Evolutionary conservation across 2,888 invertebrate genomes (phyloP), one percentile per base, ranked within the genome.

Genomic region (Andrena bicolor): DNA sequence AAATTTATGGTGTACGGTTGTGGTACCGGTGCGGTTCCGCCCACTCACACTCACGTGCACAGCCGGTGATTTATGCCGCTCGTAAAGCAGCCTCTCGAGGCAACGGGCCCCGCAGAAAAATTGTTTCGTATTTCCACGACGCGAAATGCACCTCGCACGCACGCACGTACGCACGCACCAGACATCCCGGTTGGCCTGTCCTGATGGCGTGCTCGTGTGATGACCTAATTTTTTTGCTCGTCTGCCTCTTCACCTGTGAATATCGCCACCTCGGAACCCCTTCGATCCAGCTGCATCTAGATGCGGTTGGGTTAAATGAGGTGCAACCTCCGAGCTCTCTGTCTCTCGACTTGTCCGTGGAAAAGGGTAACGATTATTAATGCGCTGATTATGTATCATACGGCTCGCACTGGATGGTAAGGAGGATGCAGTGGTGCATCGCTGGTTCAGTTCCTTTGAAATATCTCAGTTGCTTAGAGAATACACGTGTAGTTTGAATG

Each of bases 11-110:
- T 84, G 84, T 82, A 86, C 84, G 80, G 83, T 86, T 84, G 82
- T 83, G 86, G 88, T 90, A 88, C 85, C 86, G 41, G 79, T 79
- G 82, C 73, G 84, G 80, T 87, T 84, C 90, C 91, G 90, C 91
- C 91, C 87, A 91, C 91, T 91, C 91, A 90, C 90, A 91, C 91
- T 90, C 86, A 80, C 84, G 86, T 83, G 88, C 89, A 84, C 77
- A 65, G 68, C 66, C 64, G 41, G 82, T 90, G 90, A 91, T 91
- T 91, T 90, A 91, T 90, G 87, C 60, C 65, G 76, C 86, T 89
- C 88, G 82, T 90, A 90, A 91, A 90, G 82, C 80, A 88, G 83
- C 85, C 83, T 83, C 85, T 85, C 85, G 70, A 58, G 80, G 81
- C 82, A 78, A 30, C 72, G 76, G 65, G 51, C 51, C 65, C 49